Evolutionary conservation across 2,113 vertebrate genomes (phyloP).

Genomic region (Formicarius rufipectus): DNA sequence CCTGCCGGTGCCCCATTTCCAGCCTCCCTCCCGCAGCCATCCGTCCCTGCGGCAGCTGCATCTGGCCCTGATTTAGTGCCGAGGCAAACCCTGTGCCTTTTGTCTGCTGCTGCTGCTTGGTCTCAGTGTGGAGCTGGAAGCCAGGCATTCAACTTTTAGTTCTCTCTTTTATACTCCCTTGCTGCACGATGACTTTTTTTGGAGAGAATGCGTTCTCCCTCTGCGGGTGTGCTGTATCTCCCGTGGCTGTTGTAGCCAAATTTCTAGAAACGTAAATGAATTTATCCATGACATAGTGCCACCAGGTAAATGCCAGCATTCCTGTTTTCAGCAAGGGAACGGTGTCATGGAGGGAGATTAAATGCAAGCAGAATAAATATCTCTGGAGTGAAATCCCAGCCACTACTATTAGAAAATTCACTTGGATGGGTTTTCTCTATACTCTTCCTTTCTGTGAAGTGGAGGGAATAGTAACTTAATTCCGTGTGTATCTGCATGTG

Average conservation of each 20-base stretch:
- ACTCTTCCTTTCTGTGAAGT: not conserved
- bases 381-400: not conserved
- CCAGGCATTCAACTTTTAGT: slow-evolving; percentile 40
- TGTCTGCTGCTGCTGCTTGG: slow-evolving; percentile 32
- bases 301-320: not conserved
- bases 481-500: not conserved
- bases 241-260: not conserved
- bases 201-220: not conserved
- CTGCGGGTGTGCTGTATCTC: fast-evolving
- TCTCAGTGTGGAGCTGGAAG: slow-evolving; percentile 23
- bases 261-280: not conserved
- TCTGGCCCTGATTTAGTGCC: slow-evolving; percentile 60
- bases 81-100: slow-evolving; percentile 43
- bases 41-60: not conserved
- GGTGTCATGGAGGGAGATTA: not conserved
- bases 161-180: not conserved
- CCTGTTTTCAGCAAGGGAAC: not conserved
- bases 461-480: not conserved
- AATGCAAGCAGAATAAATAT: not conserved
- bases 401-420: not conserved
- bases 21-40: not conserved
- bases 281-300: not conserved
- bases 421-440: not conserved
- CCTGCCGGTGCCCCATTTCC: not conserved
- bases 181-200: not conserved